phyloP scores from a whole-genome alignment of 2,888 invertebrate genomes.

The Epinotia nisella region DNA sequence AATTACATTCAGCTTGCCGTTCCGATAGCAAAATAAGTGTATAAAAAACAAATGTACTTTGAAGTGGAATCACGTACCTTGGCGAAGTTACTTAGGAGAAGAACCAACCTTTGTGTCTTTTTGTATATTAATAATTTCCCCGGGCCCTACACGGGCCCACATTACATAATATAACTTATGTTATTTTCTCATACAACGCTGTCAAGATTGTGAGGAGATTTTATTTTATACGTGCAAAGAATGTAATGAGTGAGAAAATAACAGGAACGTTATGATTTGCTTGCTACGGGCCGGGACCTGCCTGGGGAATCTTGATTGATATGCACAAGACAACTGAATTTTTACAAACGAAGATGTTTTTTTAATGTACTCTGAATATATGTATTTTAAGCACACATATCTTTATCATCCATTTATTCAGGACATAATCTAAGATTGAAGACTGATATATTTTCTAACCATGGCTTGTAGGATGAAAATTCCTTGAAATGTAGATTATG shows the following conservation, averaged over 20 bases:
- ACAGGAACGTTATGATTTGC: conserved; percentile 63
- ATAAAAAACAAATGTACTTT: conserved; percentile 65
- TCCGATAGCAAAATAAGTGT: conserved; percentile 55
- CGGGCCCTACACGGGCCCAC: conserved; percentile 64
- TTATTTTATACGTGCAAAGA: conserved; percentile 79
- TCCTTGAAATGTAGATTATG: conserved; percentile 39
- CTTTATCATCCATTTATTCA: not conserved
- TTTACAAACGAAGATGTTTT: conserved; percentile 8
- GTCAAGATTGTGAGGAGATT: conserved; percentile 71
- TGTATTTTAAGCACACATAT: not conserved
- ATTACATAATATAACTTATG: conserved; percentile 70
- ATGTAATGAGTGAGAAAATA: conserved; percentile 71
- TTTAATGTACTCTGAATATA: conserved; percentile 1
- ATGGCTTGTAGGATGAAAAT: conserved; percentile 31
- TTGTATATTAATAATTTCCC: conserved; percentile 76
- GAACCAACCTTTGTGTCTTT: conserved; percentile 72
- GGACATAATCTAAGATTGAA: not conserved
- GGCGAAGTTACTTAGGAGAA: conserved; percentile 69
- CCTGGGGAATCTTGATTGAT: conserved; percentile 62
- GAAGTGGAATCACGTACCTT: conserved; percentile 73
- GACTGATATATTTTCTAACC: conserved; percentile 27
- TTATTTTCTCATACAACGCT: conserved; percentile 72
- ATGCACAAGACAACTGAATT: conserved; percentile 57
- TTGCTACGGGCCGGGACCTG: conserved; percentile 53
- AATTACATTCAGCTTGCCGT: conserved; percentile 67